Percentiles rank a stretch among this genome's conserved stretches.
These are phyloP conservation scores for Otolemur garnettii DNA, from an alignment of 2,113 vertebrate genomes.

Conservation along the genomic window DNA sequence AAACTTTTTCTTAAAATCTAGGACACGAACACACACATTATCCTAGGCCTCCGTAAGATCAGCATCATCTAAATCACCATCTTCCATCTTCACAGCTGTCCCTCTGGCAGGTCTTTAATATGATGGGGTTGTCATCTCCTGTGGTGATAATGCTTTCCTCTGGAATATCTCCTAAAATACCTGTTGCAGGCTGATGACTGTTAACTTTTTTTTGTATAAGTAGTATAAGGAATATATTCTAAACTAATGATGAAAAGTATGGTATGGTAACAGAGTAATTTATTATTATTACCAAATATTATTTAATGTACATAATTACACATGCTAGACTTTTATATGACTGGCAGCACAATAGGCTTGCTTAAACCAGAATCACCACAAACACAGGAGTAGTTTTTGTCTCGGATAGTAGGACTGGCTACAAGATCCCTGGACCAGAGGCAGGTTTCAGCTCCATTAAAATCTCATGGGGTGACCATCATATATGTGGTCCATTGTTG, in stretches of 20 bases:
- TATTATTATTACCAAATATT: neutral
- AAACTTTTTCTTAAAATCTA: neutral
- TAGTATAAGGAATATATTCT: neutral
- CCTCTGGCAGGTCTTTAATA: neutral
- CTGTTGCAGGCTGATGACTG: neutral
- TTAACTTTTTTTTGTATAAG: neutral
- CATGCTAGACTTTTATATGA: neutral
- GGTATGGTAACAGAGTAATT: neutral
- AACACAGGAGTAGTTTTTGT: too few relatives aligned
- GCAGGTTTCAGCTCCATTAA: too few relatives aligned
- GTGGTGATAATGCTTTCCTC: neutral
- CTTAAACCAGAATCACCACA: neutral
- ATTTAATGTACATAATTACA: neutral
- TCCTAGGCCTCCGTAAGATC: neutral
- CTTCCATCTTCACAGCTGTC: neutral
- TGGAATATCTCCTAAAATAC: neutral
- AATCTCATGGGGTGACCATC: too few relatives aligned
- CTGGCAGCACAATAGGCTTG: neutral
- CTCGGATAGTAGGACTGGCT: too few relatives aligned
- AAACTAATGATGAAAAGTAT: neutral
- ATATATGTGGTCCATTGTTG: too few relatives aligned
- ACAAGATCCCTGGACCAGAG: too few relatives aligned
- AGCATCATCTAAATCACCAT: neutral
- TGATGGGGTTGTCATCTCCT: neutral
- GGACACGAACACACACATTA: neutral